A percentile compares a stretch with the other conserved stretches of the same genome.
Conservation (phyloP, 2,888 invertebrate species). For the Anthrax anthrax region DNA sequence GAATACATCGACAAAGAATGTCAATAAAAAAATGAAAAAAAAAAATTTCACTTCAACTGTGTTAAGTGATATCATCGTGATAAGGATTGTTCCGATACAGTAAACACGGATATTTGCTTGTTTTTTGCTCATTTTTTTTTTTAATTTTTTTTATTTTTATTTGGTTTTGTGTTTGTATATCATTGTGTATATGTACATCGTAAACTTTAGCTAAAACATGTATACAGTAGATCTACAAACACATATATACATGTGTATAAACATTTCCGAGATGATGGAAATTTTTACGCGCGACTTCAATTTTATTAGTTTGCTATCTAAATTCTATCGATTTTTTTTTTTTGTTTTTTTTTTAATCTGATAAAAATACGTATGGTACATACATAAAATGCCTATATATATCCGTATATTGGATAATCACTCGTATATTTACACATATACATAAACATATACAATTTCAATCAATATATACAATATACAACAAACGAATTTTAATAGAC, state of each 20-base stretch:
- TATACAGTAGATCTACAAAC: too few species aligned
- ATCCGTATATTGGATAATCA: too few species aligned
- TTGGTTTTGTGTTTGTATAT: neutral
- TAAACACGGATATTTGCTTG: neutral
- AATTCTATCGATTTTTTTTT: neutral
- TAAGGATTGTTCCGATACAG: neutral
- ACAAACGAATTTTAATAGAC: neutral
- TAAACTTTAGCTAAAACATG: neutral
- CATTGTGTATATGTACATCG: neutral
- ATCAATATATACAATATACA: too few species aligned
- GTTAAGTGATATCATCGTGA: neutral
- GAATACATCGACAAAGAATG: too few species aligned
- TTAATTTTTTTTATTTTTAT: neutral
- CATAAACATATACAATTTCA: too few species aligned
- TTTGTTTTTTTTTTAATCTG: too few species aligned
- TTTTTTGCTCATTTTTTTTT: neutral
- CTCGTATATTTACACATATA: too few species aligned
- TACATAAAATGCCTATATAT: too few species aligned
- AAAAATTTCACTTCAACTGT: neutral
- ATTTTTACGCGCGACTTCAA: slow-evolving; percentile 6
- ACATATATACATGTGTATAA: too few species aligned
- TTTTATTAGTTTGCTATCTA: slow-evolving; percentile 7
- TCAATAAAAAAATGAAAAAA: neutral
- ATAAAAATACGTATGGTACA: too few species aligned
- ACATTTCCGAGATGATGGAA: too few species aligned